phyloP scores from a whole-genome alignment of 2,113 vertebrate species.

The Notarius quadriscutis region DNA sequence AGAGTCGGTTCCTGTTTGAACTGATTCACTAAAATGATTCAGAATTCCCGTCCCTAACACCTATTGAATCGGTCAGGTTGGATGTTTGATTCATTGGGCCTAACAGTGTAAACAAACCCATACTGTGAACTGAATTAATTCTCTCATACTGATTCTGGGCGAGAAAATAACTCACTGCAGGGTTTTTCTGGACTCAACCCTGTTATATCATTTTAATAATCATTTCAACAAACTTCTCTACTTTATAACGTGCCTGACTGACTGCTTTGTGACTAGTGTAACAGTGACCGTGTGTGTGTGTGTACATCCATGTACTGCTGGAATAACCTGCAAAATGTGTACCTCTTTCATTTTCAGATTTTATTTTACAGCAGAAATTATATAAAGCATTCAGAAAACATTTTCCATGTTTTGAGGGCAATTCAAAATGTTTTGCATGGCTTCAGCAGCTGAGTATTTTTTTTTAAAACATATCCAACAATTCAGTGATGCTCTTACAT shows the following conservation, averaged over 20 bases:
- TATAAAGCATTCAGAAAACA: slow-evolving; percentile 99
- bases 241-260: background rate
- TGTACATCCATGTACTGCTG: background rate
- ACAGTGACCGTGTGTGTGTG: background rate
- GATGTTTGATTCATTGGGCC: background rate
- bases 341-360: slow-evolving; percentile 84
- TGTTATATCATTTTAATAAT: too few species aligned
- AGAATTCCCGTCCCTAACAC: background rate
- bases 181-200: too few species aligned
- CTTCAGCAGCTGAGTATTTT: slow-evolving; percentile 99
- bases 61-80: background rate
- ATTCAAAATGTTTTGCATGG: slow-evolving; percentile 99
- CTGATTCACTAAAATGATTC: background rate
- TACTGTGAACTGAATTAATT: background rate
- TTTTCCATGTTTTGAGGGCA: slow-evolving; percentile 99
- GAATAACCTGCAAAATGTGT: slow-evolving; percentile 30
- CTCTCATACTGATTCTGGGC: background rate
- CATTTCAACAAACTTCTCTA: background rate
- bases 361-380: slow-evolving; percentile 99
- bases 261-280: background rate
- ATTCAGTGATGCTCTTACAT: slow-evolving; percentile 98
- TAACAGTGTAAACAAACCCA: background rate
- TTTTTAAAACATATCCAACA: slow-evolving; percentile 96
- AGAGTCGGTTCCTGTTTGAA: background rate
- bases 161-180: background rate